phyloP scores from a whole-genome alignment of 1,140 invertebrate genomes.

The Achroia grisella region DNA sequence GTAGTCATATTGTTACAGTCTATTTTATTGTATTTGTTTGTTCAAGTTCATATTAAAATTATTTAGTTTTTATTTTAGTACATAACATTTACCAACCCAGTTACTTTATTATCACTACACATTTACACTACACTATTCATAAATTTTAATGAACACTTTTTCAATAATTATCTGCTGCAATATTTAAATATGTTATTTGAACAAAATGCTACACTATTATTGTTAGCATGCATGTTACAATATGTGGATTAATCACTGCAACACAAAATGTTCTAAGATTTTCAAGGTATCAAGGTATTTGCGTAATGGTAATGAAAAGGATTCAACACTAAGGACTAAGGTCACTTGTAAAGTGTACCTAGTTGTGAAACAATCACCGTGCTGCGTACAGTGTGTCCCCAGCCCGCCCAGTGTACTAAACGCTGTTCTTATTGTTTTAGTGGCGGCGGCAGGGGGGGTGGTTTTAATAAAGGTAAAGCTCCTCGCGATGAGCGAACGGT shows the following conservation, averaged over 20 bases:
- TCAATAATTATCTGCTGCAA: too few species aligned
- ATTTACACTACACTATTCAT: too few species aligned
- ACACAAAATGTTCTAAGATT: slow-evolving; percentile 52
- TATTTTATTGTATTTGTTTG: too few species aligned
- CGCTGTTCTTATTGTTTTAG: slow-evolving; percentile 87
- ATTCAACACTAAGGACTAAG: slow-evolving; percentile 65
- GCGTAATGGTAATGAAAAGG: slow-evolving; percentile 59
- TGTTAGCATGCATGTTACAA: slow-evolving; percentile 22
- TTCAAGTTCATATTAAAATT: too few species aligned
- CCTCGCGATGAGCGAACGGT: slow-evolving; percentile 79
- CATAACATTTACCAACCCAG: too few species aligned
- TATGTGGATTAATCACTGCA: slow-evolving; percentile 34
- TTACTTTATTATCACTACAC: too few species aligned
- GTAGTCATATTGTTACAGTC: too few species aligned
- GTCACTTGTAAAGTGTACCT: slow-evolving; percentile 76
- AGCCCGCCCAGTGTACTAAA: slow-evolving; percentile 79
- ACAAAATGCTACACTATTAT: too few species aligned
- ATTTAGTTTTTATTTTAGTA: too few species aligned
- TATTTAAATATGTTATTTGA: too few species aligned
- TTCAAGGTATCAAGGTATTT: slow-evolving; percentile 65
- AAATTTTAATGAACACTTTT: too few species aligned
- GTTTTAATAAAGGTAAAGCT: slow-evolving; percentile 92
- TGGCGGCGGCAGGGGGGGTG: slow-evolving; percentile 88
- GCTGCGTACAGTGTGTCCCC: slow-evolving; percentile 76
- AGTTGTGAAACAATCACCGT: slow-evolving; percentile 73